These are phyloP conservation scores for Protophormia terraenovae DNA, from an alignment of 2,888 invertebrate species.

Conservation along the genomic window DNA sequence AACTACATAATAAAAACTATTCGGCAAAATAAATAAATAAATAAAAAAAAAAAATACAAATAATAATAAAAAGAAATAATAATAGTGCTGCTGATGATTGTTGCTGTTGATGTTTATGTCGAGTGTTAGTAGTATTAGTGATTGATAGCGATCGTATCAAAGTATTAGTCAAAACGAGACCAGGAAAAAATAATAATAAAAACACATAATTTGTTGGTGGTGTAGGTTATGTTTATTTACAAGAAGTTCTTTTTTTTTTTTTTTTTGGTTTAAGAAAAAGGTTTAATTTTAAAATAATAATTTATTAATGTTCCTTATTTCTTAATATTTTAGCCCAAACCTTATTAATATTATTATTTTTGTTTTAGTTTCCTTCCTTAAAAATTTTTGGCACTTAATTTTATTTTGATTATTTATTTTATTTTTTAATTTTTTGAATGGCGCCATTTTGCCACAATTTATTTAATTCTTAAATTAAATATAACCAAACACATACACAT, in stretches of 20 bases:
- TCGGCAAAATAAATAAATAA: constrained; percentile 36
- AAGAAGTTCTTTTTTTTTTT: not conserved
- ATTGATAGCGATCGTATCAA: constrained; percentile 52
- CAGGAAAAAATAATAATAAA: not conserved
- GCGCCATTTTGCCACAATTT: constrained; percentile 63
- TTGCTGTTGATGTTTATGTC: too few species aligned
- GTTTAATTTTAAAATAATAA: not conserved
- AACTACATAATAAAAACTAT: constrained; percentile 63
- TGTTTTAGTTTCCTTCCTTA: not conserved
- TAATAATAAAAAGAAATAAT: constrained; percentile 23
- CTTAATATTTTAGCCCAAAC: not conserved
- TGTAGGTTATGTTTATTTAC: constrained; percentile 59
- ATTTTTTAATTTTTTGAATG: constrained; percentile 34
- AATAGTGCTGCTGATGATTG: not conserved
- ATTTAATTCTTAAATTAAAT: constrained; percentile 33
- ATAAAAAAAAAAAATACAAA: constrained; percentile 18
- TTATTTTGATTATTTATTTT: not conserved
- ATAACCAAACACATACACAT: not conserved
- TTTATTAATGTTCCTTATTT: not conserved
- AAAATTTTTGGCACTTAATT: constrained; percentile 19
- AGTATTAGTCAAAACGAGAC: constrained; percentile 37
- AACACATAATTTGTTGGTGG: constrained; percentile 53
- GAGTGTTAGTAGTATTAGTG: constrained; percentile 24
- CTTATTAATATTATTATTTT: not conserved
- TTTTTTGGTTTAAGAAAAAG: not conserved